Evolutionary conservation across 2,888 invertebrate species (phyloP).

Genomic region (Cerastoderma edule): DNA sequence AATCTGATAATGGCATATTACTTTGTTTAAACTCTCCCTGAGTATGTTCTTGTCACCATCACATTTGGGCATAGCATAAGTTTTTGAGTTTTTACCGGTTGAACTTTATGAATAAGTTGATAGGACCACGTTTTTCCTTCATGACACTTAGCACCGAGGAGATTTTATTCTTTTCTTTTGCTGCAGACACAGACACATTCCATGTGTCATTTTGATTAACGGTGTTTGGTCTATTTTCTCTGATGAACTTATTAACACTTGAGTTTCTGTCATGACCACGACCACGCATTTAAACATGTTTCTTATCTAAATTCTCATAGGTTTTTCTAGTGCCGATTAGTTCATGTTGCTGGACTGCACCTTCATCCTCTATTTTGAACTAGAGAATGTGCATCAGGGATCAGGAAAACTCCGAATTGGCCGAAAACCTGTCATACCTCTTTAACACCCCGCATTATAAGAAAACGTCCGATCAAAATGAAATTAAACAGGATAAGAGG

Average conservation of each 20-base stretch:
- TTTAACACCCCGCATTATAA: too few relatives aligned
- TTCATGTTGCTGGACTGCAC: constrained; percentile 34
- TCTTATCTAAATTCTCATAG: constrained; percentile 40
- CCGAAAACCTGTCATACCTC: too few relatives aligned
- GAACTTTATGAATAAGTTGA: constrained; percentile 42
- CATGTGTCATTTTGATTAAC: constrained; percentile 51
- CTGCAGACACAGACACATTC: constrained; percentile 41
- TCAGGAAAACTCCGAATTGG: too few relatives aligned
- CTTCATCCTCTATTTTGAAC: constrained; percentile 26
- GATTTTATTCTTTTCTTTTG: constrained; percentile 32
- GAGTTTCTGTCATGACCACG: constrained; percentile 49
- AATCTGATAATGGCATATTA: constrained; percentile 39
- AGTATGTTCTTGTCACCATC: constrained; percentile 30
- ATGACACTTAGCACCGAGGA: constrained; percentile 31
- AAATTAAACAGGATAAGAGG: too few relatives aligned
- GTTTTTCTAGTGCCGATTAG: constrained; percentile 30
- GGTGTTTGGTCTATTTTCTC: constrained; percentile 3
- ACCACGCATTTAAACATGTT: constrained; percentile 18
- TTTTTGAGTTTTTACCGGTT: constrained; percentile 35
- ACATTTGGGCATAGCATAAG: constrained; percentile 47
- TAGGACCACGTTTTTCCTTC: constrained; percentile 40
- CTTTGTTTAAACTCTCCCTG: constrained; percentile 25
- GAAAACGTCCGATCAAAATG: too few relatives aligned
- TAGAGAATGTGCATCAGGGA: too few relatives aligned
- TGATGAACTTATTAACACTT: constrained; percentile 33